Evolutionary conservation across 1,140 invertebrate genomes (phyloP), one percentile per base, ranked within the genome.

Genomic region (Brachionus calyciflorus): DNA sequence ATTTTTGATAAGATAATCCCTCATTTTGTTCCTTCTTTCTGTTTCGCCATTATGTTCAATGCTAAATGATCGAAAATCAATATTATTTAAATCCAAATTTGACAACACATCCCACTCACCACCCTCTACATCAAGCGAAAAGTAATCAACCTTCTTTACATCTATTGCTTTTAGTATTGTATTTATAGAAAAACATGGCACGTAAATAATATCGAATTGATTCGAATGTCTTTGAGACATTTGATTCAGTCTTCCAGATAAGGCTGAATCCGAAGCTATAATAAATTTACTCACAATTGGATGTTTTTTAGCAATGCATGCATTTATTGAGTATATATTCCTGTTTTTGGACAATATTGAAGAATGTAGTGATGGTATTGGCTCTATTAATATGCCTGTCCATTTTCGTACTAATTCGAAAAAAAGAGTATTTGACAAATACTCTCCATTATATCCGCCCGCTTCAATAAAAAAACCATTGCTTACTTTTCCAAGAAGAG

Each of bases 371-470:
- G 82, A 75, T 7, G 91, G 89, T 81, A 91, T 90, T 0, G 91
- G 90, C 69, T 91, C 88, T 7, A 91, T 88, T 48, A 91, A 85
- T 5, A 92, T 84, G 2, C 91, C 91, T 73, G 85, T 85, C 91
- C 91, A 93, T 49, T 86, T 86, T 12, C 91, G 85, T 17, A 87
- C 86, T 6, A 86, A 84, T 80, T 91, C 91, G 44, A 92, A 81
- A 87, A 88, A 91, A 70, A 88, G 84, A 0, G 89, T 89, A 63
- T 89, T 89, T 3, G 88, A 89, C 14, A 87, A 84, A 83, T 84
- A 84, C 78, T 87, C 86, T 0, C 88, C 88, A 78, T 88, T 85
- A 63, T 86, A 86, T 0, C 88, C 88, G 0, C 89, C 86, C 41
- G 87, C 85, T 82, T 90, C 89, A 17, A 90, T 82, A 79, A 89